Base-by-base conservation (phyloP, 2,113 vertebrate species). In the Apistogramma diplotaenia region DNA sequence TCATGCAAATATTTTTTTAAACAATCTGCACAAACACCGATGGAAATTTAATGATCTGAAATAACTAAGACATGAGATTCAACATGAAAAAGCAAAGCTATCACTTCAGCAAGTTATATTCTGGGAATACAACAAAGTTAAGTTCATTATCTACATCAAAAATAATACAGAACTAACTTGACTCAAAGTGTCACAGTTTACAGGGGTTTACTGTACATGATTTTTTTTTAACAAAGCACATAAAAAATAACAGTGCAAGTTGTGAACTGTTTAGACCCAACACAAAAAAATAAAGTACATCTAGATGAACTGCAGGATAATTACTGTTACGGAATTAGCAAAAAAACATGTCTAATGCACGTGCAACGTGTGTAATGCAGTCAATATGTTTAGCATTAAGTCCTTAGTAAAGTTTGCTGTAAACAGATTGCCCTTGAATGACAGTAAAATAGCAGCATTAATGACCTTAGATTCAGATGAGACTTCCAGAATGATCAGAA, bases 121-220 rank as follows among this genome's bases (percentile, higher is more conserved):
- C 51, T 49, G 55, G 75, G 55, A 46, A 61, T 21, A 74, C 65
- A 35, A 56, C 56, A 73, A 10, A 75, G 57, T 62, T 31, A 60
- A 70, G 49, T 56, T 58, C 21, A 59, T 75, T 49, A 82, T 82
- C 58, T 79, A 84, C 78, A 81, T 60, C 1, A 79, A 78, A 62
- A 82, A 62, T 51, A 70, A 51, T 51, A 70, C 75, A 82, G 51
- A 79, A 56, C 11, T 51, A 78, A 40, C 54, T 21, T 4, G 40
- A 78, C 49, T 35, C 51, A 67, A 58, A 58, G 70, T 71, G 70
- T 87, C 86, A 87, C 79, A 78, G 74, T 85, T 87, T 33, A 85
- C 81, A 80, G 31, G 4, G 27, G 54, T 5, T 58, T 53, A 57
- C 25, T 43, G n/a, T 70, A 79, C 83, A 89, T 58, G 35, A 76